These are phyloP conservation scores for Thymallus thymallus DNA, from an alignment of 2,113 vertebrate genomes.

Conservation along the genomic window DNA sequence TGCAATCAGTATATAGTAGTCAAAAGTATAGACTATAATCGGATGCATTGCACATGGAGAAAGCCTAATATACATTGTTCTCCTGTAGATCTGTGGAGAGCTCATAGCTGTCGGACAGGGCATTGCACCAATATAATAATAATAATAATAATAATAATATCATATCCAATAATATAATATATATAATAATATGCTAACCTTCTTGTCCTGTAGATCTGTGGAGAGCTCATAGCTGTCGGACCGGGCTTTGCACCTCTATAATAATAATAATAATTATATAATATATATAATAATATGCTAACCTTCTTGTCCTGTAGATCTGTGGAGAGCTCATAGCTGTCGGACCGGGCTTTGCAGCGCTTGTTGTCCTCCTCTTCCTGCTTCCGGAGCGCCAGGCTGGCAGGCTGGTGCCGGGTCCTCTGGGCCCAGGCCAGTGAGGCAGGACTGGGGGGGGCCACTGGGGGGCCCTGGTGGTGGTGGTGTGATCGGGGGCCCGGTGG, in stretches of 20 bases:
- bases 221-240: slow-evolving; percentile 95
- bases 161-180: too few relatives aligned
- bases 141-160: neutral
- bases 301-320: slow-evolving; percentile 98
- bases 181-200: slow-evolving; percentile 68
- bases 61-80: slow-evolving; percentile 76
- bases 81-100: slow-evolving; percentile 94
- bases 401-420: slow-evolving; percentile 86
- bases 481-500: slow-evolving; percentile 42
- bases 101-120: slow-evolving; percentile 92
- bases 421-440: slow-evolving; percentile 83
- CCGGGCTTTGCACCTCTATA: slow-evolving; percentile 83
- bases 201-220: slow-evolving; percentile 94
- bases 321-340: slow-evolving; percentile 94
- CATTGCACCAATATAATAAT: slow-evolving; percentile 78
- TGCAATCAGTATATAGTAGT: too few relatives aligned
- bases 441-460: slow-evolving; percentile 66
- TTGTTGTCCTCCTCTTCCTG: slow-evolving; percentile 95
- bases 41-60: neutral
- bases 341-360: slow-evolving; percentile 88
- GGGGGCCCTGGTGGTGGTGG: slow-evolving; percentile 66
- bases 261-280: neutral
- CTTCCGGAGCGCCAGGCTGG: slow-evolving; percentile 89
- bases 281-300: neutral
- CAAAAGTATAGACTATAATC: too few relatives aligned